phyloP scores from a whole-genome alignment of 2,797 vertebrate genomes.

The Periophthalmus magnuspinnatus region DNA sequence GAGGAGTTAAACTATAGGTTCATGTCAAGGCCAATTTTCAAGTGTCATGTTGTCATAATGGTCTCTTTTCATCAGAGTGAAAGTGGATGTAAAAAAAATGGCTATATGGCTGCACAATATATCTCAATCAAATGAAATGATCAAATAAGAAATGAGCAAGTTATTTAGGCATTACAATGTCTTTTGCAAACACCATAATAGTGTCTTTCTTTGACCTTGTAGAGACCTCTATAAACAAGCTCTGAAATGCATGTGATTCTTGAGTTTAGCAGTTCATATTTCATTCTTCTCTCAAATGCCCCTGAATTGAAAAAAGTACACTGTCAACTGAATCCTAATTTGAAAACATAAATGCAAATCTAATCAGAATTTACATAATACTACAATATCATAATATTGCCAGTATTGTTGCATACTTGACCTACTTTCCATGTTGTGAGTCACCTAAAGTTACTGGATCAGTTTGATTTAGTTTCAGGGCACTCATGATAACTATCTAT shows the following conservation, averaged over 20 bases:
- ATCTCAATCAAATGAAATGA: no score
- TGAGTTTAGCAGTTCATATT: no score
- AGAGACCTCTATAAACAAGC: no score
- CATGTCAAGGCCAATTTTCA: slow-evolving; percentile 5
- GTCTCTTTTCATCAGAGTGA: neutral
- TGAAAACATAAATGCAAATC: neutral
- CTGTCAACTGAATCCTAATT: neutral
- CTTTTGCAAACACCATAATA: no score
- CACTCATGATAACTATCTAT: neutral
- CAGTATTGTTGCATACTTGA: no score
- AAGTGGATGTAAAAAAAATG: neutral
- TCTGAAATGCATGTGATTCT: neutral
- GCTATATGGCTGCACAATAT: no score
- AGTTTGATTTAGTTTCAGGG: neutral
- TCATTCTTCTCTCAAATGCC: neutral
- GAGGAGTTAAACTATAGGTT: slow-evolving; percentile 17
- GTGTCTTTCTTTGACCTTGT: no score
- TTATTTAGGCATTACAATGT: no score
- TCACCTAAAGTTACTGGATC: neutral
- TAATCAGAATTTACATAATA: neutral
- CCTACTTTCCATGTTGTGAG: neutral
- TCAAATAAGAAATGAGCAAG: no score
- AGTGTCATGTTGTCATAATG: neutral
- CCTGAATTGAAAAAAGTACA: neutral
- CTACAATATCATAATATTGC: no score